Evolutionary conservation across 2,113 vertebrate genomes (phyloP).

Genomic region (Poecilia latipinna): DNA sequence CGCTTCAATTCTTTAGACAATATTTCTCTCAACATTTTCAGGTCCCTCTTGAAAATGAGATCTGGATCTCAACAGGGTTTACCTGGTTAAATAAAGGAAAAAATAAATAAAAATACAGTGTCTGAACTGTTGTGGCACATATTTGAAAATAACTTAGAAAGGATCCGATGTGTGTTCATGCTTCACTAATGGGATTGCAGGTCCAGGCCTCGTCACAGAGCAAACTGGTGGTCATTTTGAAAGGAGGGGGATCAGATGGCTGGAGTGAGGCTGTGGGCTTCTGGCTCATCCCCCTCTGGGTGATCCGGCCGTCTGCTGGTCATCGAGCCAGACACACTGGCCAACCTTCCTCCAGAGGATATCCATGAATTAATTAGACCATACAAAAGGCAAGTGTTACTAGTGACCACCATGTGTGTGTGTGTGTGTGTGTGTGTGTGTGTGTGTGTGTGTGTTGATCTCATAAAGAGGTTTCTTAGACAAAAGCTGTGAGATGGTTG

Average conservation of each 20-base stretch:
- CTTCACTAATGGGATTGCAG: conserved; percentile 74
- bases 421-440: conserved; percentile 20
- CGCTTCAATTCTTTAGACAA: too few species aligned
- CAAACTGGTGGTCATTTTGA: conserved; percentile 41
- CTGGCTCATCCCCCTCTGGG: conserved; percentile 55
- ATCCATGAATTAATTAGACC: conserved; percentile 77
- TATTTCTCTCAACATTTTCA: too few species aligned
- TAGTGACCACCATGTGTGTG: not conserved
- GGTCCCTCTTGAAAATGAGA: too few species aligned
- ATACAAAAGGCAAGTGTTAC: conserved; percentile 45
- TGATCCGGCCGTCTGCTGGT: conserved; percentile 62
- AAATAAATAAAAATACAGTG: too few species aligned
- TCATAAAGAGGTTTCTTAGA: conserved; percentile 46
- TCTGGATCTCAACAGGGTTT: too few species aligned
- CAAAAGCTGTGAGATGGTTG: conserved; percentile 53
- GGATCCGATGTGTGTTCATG: conserved; percentile 43
- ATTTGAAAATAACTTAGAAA: conserved; percentile 3
- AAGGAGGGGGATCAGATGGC: conserved; percentile 70
- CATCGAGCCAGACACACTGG: conserved; percentile 62
- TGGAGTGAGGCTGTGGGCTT: conserved; percentile 62
- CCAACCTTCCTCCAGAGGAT: conserved; percentile 66
- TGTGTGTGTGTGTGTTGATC: conserved; percentile 24
- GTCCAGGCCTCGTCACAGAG: conserved; percentile 40
- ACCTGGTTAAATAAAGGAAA: too few species aligned
- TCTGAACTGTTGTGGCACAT: not conserved